Conservation (phyloP, 2,113 vertebrate genomes). For the Dryoscopus gambensis region DNA sequence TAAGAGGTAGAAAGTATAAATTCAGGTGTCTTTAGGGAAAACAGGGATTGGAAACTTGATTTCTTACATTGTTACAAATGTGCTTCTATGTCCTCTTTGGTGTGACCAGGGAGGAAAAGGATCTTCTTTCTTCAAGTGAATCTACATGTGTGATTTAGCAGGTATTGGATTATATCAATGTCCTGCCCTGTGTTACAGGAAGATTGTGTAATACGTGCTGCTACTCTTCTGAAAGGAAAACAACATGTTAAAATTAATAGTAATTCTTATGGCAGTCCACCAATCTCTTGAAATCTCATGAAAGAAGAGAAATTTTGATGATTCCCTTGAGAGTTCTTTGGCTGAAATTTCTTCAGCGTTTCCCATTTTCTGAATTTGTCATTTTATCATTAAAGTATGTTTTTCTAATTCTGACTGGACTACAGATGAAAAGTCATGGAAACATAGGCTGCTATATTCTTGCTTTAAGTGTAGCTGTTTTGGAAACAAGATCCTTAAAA, state of each 20-base stretch:
- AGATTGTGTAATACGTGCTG: fast-evolving
- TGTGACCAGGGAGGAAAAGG: background rate
- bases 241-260: background rate
- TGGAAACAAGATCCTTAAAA: background rate
- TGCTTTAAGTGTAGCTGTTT: background rate
- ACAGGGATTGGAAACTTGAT: background rate
- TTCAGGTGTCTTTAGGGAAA: background rate
- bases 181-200: background rate
- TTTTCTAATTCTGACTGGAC: background rate
- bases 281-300: background rate
- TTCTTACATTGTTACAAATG: background rate
- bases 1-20: background rate
- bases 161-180: background rate
- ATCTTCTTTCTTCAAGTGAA: background rate
- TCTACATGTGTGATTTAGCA: background rate
- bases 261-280: background rate
- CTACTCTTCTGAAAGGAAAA: background rate
- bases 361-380: background rate
- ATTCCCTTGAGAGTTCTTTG: background rate
- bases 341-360: background rate
- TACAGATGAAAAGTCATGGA: background rate
- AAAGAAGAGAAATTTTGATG: background rate
- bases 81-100: background rate
- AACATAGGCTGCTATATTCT: background rate
- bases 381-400: background rate